These are phyloP conservation scores for Bufo gargarizans DNA, from an alignment of 2,113 vertebrate genomes.

Conservation along the genomic window DNA sequence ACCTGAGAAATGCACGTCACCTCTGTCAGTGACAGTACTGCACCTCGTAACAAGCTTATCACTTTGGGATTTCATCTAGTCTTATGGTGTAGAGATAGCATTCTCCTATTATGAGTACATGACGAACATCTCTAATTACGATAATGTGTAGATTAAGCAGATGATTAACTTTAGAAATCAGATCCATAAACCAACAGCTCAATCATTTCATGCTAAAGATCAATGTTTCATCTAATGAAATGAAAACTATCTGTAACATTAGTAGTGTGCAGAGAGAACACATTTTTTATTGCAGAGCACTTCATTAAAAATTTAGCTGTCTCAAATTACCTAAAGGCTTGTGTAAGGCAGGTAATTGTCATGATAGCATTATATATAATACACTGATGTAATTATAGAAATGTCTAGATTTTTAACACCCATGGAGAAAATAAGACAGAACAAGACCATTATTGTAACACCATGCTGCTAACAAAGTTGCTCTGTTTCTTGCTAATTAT, in stretches of 20 bases:
- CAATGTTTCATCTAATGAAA: not conserved
- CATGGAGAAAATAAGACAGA: conserved; percentile 35
- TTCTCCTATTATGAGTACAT: not conserved
- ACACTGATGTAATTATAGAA: conserved; percentile 34
- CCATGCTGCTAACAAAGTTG: conserved; percentile 36
- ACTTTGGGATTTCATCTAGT: not conserved
- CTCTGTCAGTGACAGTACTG: not conserved
- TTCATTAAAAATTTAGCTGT: conserved; percentile 43
- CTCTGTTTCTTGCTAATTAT: conserved; percentile 34
- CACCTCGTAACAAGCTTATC: not conserved
- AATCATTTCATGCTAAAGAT: conserved; percentile 1
- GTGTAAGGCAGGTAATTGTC: conserved; percentile 21
- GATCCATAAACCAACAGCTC: not conserved
- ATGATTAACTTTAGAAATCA: conserved; percentile 24
- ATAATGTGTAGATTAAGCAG: conserved; percentile 21
- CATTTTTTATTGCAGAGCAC: conserved; percentile 8
- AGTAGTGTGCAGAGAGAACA: not conserved
- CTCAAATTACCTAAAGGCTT: conserved; percentile 14
- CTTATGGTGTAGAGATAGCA: not conserved
- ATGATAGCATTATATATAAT: conserved; percentile 27
- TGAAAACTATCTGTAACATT: conserved; percentile 1
- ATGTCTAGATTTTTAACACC: conserved; percentile 35
- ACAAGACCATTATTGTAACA: conserved; percentile 20
- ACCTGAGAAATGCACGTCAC: not conserved
- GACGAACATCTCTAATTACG: not conserved